Evolutionary conservation across 2,888 invertebrate species (phyloP).

Genomic region (Orthosia gracilis): DNA sequence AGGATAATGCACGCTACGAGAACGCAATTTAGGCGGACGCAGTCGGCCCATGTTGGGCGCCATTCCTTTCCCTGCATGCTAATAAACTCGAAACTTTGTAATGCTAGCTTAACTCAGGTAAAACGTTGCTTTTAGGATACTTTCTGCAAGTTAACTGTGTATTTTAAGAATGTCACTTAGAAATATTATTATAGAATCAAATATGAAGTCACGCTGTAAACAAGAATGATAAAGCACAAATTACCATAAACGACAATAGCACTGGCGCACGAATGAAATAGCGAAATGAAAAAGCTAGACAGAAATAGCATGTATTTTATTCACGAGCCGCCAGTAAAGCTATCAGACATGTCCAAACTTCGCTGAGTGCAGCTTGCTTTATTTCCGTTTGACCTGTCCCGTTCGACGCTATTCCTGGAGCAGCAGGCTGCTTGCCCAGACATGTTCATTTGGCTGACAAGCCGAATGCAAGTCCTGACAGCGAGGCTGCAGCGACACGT

Average conservation of each 20-base stretch:
- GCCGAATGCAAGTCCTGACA: slow-evolving; percentile 87
- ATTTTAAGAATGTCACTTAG: slow-evolving; percentile 2
- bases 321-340: slow-evolving; percentile 85
- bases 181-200: slow-evolving; percentile 28
- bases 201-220: slow-evolving; percentile 5
- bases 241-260: slow-evolving; percentile 68
- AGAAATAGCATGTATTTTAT: slow-evolving; percentile 85
- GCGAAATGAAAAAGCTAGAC: slow-evolving; percentile 74
- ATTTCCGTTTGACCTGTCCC: slow-evolving; percentile 90
- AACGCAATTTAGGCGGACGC: slow-evolving; percentile 72
- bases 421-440: slow-evolving; percentile 79
- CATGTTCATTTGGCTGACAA: slow-evolving; percentile 87
- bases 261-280: slow-evolving; percentile 65
- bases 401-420: slow-evolving; percentile 87
- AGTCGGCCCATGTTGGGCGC: slow-evolving; percentile 74
- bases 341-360: slow-evolving; percentile 89
- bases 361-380: slow-evolving; percentile 88
- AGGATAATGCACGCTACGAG: slow-evolving; percentile 73
- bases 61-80: slow-evolving; percentile 64
- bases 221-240: slow-evolving; percentile 37
- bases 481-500: slow-evolving; percentile 84
- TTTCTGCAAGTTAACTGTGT: slow-evolving; percentile 34
- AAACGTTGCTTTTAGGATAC: slow-evolving; percentile 52
- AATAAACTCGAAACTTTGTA: slow-evolving; percentile 69
- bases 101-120: slow-evolving; percentile 46